A percentile compares a stretch with the other conserved stretches of the same genome.
phyloP scores from a whole-genome alignment of 2,113 vertebrate genomes.

The Leucosticte australis region DNA sequence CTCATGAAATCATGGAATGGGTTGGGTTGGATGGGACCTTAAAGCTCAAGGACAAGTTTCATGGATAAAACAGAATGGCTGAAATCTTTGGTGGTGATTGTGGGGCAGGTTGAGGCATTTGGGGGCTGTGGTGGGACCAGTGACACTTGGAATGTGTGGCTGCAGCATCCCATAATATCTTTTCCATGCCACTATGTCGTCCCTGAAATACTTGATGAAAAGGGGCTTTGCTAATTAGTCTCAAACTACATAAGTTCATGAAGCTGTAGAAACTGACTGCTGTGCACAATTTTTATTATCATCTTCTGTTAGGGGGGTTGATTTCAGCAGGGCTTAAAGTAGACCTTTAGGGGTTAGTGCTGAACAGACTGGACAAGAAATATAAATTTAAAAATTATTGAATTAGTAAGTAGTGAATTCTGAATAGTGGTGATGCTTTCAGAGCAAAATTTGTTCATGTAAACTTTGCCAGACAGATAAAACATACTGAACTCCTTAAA shows the following conservation, averaged over 20 bases:
- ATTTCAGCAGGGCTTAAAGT: background rate
- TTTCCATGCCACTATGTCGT: fast-evolving
- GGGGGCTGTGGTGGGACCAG: too few relatives aligned
- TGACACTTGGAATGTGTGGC: fast-evolving
- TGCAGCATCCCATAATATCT: background rate
- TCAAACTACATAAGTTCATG: fast-evolving
- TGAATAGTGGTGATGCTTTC: background rate
- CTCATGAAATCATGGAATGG: background rate
- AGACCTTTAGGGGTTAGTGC: background rate
- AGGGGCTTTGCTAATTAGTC: background rate
- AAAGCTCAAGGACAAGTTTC: background rate
- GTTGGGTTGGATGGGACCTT: background rate
- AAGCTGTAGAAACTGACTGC: background rate
- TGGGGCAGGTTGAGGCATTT: background rate
- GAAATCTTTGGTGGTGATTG: background rate
- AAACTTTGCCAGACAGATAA: background rate
- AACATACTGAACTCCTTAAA: background rate
- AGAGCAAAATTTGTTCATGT: fast-evolving
- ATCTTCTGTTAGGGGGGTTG: background rate
- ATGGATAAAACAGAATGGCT: background rate
- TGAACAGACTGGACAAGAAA: background rate
- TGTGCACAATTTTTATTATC: background rate
- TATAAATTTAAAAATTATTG: fast-evolving
- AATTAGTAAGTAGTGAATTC: background rate
- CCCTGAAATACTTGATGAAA: background rate